Percentiles rank a stretch among this genome's conserved stretches.
These are phyloP conservation scores for Borostomias antarcticus DNA, from an alignment of 2,797 vertebrate species.

Conservation along the genomic window DNA sequence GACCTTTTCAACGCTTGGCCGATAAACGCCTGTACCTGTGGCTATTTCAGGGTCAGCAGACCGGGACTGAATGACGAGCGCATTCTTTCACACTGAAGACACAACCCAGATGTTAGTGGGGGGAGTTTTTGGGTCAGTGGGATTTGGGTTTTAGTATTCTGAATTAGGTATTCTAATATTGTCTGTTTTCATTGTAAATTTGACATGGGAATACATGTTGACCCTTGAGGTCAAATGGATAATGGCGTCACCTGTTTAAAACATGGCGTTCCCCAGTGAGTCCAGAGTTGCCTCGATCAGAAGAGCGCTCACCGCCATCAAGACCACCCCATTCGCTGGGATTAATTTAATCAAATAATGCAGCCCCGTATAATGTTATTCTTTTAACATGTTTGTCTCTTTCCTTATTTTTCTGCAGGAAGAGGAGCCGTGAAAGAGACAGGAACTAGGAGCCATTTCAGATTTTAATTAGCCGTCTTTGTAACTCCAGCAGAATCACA, in stretches of 20 bases:
- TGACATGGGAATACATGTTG: too few relatives aligned
- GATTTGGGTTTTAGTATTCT: too few relatives aligned
- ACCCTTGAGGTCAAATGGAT: slow-evolving; percentile 6
- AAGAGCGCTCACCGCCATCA: too few relatives aligned
- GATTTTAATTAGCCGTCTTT: slow-evolving; percentile 80
- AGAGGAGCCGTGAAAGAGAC: slow-evolving; percentile 55
- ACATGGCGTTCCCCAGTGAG: slow-evolving; percentile 19
- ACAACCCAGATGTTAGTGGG: slow-evolving; percentile 16
- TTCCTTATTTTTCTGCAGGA: slow-evolving; percentile 60
- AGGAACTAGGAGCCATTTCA: slow-evolving; percentile 70
- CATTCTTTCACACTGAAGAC: too few relatives aligned
- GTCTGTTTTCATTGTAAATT: not conserved
- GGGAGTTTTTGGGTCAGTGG: slow-evolving; percentile 10
- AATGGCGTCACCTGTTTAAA: slow-evolving; percentile 34
- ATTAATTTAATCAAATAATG: not conserved
- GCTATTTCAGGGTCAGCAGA: too few relatives aligned
- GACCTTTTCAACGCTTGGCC: too few relatives aligned
- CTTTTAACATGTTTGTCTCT: slow-evolving; percentile 57
- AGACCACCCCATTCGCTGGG: too few relatives aligned
- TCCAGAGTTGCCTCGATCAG: slow-evolving; percentile 26
- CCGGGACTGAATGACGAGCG: too few relatives aligned
- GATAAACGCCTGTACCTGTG: too few relatives aligned
- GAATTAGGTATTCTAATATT: not conserved
- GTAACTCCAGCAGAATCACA: slow-evolving; percentile 70
- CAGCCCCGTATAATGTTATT: not conserved